A percentile compares a stretch with the other conserved stretches of the same genome.
Conservation (phyloP, 2,888 invertebrate species). For the Tenthredo livida region DNA sequence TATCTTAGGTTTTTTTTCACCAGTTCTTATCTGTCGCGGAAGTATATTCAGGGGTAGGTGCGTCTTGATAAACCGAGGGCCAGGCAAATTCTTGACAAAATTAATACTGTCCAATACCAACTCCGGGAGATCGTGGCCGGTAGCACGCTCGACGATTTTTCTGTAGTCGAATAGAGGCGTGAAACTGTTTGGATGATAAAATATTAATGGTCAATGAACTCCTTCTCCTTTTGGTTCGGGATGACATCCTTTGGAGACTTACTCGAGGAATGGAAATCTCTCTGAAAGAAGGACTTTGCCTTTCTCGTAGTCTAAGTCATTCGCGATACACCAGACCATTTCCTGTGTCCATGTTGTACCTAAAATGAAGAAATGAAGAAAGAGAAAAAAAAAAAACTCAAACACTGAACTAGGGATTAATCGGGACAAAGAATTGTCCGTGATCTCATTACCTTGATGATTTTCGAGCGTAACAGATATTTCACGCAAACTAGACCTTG, state of each 20-base stretch:
- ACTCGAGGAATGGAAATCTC: slow-evolving; percentile 88
- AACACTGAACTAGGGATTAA: neutral
- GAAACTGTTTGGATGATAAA: slow-evolving; percentile 52
- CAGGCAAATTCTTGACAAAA: slow-evolving; percentile 75
- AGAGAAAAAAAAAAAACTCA: slow-evolving; percentile 55
- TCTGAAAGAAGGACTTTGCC: slow-evolving; percentile 81
- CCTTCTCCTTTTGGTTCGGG: neutral
- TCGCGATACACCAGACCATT: slow-evolving; percentile 86
- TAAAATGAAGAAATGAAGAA: slow-evolving; percentile 72
- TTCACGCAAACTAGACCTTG: slow-evolving; percentile 22
- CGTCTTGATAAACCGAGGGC: slow-evolving; percentile 83
- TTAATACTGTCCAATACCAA: slow-evolving; percentile 67
- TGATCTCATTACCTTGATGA: slow-evolving; percentile 10
- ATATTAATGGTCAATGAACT: neutral
- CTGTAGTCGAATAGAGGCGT: slow-evolving; percentile 77
- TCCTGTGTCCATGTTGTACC: slow-evolving; percentile 91
- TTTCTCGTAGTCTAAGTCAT: slow-evolving; percentile 82
- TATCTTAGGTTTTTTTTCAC: slow-evolving; percentile 79
- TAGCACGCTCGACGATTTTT: slow-evolving; percentile 67
- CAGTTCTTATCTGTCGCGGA: slow-evolving; percentile 79
- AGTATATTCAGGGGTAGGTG: slow-evolving; percentile 83
- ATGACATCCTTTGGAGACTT: slow-evolving; percentile 70
- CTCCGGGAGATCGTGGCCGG: slow-evolving; percentile 66
- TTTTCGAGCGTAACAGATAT: slow-evolving; percentile 6
- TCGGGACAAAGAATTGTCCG: neutral